phyloP scores from a whole-genome alignment of 2,797 vertebrate species.

The Darevskia mixta region DNA sequence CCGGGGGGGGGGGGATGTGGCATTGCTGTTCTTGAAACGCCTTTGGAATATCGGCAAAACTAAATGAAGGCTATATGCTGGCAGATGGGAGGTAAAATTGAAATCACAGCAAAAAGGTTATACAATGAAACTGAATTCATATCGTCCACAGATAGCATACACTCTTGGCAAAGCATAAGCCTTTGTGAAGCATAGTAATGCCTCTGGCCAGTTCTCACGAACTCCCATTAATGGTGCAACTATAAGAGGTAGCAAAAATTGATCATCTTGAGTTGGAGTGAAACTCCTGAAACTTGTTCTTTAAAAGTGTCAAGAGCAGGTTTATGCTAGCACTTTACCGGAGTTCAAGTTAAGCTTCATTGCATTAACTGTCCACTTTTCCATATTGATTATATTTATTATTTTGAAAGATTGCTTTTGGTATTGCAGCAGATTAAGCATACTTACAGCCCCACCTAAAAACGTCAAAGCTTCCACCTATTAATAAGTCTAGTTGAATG shows the following conservation, averaged over 20 bases:
- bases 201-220: background rate
- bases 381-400: background rate
- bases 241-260: background rate
- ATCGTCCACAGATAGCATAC: background rate
- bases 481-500: background rate
- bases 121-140: background rate
- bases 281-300: background rate
- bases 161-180: background rate
- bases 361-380: background rate
- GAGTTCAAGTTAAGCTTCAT: background rate
- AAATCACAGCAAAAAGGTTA: background rate
- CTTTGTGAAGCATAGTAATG: background rate
- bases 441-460: background rate
- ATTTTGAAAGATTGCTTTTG: background rate
- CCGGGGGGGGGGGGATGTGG: background rate
- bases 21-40: background rate
- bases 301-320: background rate
- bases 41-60: slow-evolving; percentile 39
- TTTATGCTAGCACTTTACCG: background rate
- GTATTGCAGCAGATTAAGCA: background rate
- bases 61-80: background rate
- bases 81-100: background rate
- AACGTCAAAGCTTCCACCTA: background rate
- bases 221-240: background rate
- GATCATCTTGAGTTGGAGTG: background rate